phyloP scores from a whole-genome alignment of 1,140 invertebrate genomes.

The Zaprionus gabonicus region DNA sequence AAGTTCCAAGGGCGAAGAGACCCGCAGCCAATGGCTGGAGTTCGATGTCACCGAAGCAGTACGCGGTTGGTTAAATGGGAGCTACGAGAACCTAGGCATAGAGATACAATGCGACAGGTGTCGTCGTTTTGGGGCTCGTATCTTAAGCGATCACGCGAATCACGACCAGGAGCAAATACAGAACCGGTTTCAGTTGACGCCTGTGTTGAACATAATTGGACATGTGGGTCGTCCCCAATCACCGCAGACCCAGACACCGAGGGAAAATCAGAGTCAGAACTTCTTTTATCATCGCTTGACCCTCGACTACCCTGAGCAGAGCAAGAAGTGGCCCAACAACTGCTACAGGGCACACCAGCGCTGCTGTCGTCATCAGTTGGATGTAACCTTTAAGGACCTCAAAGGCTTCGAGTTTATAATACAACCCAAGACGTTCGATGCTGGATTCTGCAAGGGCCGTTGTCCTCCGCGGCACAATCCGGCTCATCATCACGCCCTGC shows the following conservation, averaged over 20 bases:
- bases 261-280: slow-evolving; percentile 22
- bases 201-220: slow-evolving; percentile 85
- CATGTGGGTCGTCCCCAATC: slow-evolving; percentile 35
- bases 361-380: slow-evolving; percentile 89
- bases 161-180: neutral
- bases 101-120: slow-evolving; percentile 85
- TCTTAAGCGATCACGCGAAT: slow-evolving; percentile 60
- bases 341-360: slow-evolving; percentile 85
- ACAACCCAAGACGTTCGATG: slow-evolving; percentile 89
- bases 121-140: slow-evolving; percentile 66
- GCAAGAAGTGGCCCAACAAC: slow-evolving; percentile 82
- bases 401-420: slow-evolving; percentile 89
- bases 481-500: slow-evolving; percentile 89
- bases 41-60: slow-evolving; percentile 86
- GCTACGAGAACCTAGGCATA: slow-evolving; percentile 85
- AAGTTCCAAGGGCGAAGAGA: slow-evolving; percentile 47
- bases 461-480: slow-evolving; percentile 89
- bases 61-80: slow-evolving; percentile 85
- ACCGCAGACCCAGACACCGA: neutral
- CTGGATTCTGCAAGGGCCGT: slow-evolving; percentile 89
- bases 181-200: slow-evolving; percentile 62
- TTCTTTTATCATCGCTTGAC: slow-evolving; percentile 42
- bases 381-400: slow-evolving; percentile 88
- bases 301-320: slow-evolving; percentile 65
- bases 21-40: slow-evolving; percentile 85